Evolutionary conservation across 2,888 invertebrate genomes (phyloP), one percentile per base, ranked within the genome.

Genomic region (Noctuana brunneofusca): DNA sequence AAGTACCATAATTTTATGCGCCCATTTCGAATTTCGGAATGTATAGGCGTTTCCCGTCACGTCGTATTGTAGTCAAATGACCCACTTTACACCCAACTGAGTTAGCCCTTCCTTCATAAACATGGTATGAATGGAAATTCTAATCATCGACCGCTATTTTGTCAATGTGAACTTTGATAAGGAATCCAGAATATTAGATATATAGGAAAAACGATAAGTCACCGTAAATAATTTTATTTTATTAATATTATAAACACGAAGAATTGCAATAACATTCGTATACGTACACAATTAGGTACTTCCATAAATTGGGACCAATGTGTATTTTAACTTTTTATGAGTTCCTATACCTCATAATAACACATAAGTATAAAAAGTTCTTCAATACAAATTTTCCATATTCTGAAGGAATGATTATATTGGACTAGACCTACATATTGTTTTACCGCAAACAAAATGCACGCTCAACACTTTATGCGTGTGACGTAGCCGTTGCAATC

Each of bases 21-120:
- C 63, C 12, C 32, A 57, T 56, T 63, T 63, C 20, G 16, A 43
- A 43, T 63, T 56, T 63, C 16, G 63, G 24, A 48, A 63, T 59
- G 58, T 43, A 63, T 41, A 30, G 41, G 24, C 59, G 59, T 64
- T 72, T 71, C 71, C 72, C 69, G 73, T 74, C 71, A 70, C 72
- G 69, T 71, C 50, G 56, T 52, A 52, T 55, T 63, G 58, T 67
- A 67, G 68, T 71, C 68, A 66, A 69, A 68, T 67, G 66, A 68
- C 66, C 67, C 57, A 55, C 52, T 66, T 43, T 18, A 18, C 53
- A 53, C 43, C 50, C 20, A 9, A 50, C 38, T 12, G 41, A 58
- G 52, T 22, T 57, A 48, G 60, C 60, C 48, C 54, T 60, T 54
- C 54, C 52, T 35, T 18, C 14, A 30, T 27, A 53, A 53, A 18